phyloP scores from a whole-genome alignment of 92 coral and sea anemone species.

The Micromussa lordhowensis region DNA sequence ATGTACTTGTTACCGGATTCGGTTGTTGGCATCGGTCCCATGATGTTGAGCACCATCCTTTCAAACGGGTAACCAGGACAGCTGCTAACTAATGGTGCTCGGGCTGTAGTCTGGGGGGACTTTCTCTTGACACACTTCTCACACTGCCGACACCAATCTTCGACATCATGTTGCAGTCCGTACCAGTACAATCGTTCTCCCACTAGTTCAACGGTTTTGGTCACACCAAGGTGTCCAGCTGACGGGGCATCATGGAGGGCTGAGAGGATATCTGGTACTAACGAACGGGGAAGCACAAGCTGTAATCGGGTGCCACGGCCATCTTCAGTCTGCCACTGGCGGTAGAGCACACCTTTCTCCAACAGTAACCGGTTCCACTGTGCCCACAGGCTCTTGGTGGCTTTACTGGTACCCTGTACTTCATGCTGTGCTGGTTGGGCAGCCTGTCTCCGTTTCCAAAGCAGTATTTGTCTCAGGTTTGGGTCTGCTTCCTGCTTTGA shows the following conservation, averaged over 20 bases:
- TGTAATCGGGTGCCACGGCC: conserved; percentile 39
- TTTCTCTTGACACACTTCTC: conserved; percentile 39
- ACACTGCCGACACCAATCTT: conserved; percentile 60
- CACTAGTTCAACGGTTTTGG: conserved; percentile 44
- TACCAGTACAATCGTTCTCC: conserved; percentile 60
- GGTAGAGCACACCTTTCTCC: conserved; percentile 57
- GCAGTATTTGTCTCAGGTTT: conserved; percentile 38
- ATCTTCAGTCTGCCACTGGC: conserved; percentile 47
- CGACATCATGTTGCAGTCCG: conserved; percentile 29
- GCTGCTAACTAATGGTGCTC: conserved; percentile 33
- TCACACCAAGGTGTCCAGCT: too few species aligned
- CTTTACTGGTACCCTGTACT: conserved; percentile 29
- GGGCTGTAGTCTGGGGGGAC: background rate
- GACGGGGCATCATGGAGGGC: conserved; percentile 52
- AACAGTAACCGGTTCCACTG: conserved; percentile 55
- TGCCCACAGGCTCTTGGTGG: conserved; percentile 39
- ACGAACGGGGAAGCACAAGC: conserved; percentile 48
- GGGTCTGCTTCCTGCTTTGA: conserved; percentile 37
- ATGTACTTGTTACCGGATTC: background rate
- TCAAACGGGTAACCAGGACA: too few species aligned
- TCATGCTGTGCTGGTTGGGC: conserved; percentile 13
- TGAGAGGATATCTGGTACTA: conserved; percentile 48
- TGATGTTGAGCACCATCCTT: too few species aligned
- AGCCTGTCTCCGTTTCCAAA: conserved; percentile 36
- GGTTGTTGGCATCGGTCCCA: conserved; percentile 15